A percentile compares a stretch with the other conserved stretches of the same genome.
Conservation (phyloP, 2,797 vertebrate genomes). For the Botia kubotai region DNA sequence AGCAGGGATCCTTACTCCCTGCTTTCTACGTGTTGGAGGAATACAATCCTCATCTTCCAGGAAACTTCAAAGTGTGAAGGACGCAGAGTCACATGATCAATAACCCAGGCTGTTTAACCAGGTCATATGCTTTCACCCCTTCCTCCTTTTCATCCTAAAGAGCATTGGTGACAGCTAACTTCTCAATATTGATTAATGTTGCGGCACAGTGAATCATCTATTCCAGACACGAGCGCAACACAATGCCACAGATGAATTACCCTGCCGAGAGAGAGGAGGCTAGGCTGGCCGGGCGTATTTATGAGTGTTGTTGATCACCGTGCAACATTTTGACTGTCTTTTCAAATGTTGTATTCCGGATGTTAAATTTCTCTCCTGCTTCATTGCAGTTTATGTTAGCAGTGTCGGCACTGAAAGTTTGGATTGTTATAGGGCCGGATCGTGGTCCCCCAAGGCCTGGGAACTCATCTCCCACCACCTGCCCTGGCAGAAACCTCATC, state of each 20-base stretch:
- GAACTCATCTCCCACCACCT: not conserved
- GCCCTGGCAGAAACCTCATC: not conserved
- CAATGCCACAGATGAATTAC: conserved; percentile 42
- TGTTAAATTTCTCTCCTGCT: conserved; percentile 34
- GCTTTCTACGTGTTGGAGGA: conserved; percentile 33
- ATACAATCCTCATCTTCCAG: conserved; percentile 47
- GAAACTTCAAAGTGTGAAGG: conserved; percentile 65
- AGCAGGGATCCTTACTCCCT: conserved; percentile 38
- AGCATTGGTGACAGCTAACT: conserved; percentile 58
- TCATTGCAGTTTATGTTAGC: conserved; percentile 8
- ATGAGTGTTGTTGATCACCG: conserved; percentile 30
- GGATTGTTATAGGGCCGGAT: not conserved
- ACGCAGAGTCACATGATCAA: conserved; percentile 66
- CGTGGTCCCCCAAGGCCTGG: not conserved
- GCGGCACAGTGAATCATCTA: conserved; percentile 53
- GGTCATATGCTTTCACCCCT: conserved; percentile 51
- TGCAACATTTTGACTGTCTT: conserved; percentile 43
- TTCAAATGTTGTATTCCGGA: conserved; percentile 33
- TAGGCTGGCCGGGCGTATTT: conserved; percentile 36
- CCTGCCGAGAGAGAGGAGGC: conserved; percentile 44
- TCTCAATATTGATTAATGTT: conserved; percentile 65
- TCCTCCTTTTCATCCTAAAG: conserved; percentile 51
- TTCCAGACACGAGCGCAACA: conserved; percentile 30
- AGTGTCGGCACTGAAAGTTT: not conserved
- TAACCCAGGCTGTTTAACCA: conserved; percentile 61